Evolutionary conservation across 2,797 vertebrate genomes (phyloP).

Genomic region (Bradypus variegatus): DNA sequence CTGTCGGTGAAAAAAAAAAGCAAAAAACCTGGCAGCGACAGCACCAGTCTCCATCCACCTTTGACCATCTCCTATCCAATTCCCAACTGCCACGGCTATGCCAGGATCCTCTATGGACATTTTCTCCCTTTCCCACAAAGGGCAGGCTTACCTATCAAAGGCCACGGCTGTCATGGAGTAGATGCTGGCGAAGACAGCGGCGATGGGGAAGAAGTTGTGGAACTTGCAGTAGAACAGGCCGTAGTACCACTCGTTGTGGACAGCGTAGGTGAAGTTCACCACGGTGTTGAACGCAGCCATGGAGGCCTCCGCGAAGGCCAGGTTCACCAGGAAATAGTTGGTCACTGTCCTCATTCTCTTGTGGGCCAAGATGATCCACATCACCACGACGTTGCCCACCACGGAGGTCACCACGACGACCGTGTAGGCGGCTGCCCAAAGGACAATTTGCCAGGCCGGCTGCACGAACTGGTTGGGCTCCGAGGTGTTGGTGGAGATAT

Average conservation of each 20-base stretch:
- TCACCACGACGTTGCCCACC: slow-evolving; percentile 89
- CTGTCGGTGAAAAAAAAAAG: background rate
- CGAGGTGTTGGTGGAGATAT: slow-evolving; percentile 72
- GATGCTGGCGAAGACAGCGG: slow-evolving; percentile 95
- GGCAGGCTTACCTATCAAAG: slow-evolving; percentile 85
- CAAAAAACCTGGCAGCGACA: no score
- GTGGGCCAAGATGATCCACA: slow-evolving; percentile 97
- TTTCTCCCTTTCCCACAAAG: background rate
- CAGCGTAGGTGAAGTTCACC: slow-evolving; percentile 92
- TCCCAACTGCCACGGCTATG: background rate
- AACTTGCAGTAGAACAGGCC: slow-evolving; percentile 94
- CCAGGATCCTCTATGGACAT: background rate
- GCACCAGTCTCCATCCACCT: background rate
- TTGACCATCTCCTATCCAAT: background rate
- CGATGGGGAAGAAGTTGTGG: slow-evolving; percentile 98
- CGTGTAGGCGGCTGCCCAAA: slow-evolving; percentile 90
- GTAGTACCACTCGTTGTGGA: slow-evolving; percentile 97
- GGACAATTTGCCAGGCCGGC: slow-evolving; percentile 88
- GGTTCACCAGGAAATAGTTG: slow-evolving; percentile 94
- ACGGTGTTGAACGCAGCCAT: slow-evolving; percentile 97
- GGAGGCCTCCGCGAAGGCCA: slow-evolving; percentile 93
- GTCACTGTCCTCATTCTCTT: slow-evolving; percentile 97
- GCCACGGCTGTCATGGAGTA: slow-evolving; percentile 97
- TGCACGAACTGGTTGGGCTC: slow-evolving; percentile 89
- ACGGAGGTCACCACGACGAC: slow-evolving; percentile 89